A percentile compares a stretch with the other conserved stretches of the same genome.
These are phyloP conservation scores for Minunthozetes semirufus DNA, from an alignment of 2,888 invertebrate genomes.

Conservation along the genomic window DNA sequence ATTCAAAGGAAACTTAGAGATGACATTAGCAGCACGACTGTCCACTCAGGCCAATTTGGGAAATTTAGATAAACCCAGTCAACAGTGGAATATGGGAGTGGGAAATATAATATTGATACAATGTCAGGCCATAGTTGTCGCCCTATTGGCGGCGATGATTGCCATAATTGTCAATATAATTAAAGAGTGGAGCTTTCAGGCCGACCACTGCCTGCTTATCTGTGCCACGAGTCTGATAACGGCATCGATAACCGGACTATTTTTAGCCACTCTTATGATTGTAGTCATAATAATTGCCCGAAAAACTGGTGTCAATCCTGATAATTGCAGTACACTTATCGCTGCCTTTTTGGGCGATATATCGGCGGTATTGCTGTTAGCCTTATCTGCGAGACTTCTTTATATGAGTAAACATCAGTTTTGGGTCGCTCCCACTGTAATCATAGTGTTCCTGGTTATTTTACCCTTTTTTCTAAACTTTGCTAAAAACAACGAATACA, in stretches of 20 bases:
- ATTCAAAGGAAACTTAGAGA: constrained; percentile 56
- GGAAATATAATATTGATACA: constrained; percentile 53
- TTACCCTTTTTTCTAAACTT: constrained; percentile 75
- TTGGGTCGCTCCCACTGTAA: constrained; percentile 50
- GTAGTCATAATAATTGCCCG: constrained; percentile 40
- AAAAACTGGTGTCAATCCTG: constrained; percentile 67
- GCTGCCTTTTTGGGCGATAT: constrained; percentile 85
- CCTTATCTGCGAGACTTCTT: constrained; percentile 66
- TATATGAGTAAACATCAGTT: background rate
- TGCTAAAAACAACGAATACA: constrained; percentile 70
- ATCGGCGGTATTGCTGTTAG: constrained; percentile 72
- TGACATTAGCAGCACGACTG: constrained; percentile 55
- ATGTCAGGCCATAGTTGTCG: constrained; percentile 50
- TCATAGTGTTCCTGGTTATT: constrained; percentile 60
- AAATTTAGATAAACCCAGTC: constrained; percentile 49
- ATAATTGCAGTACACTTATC: constrained; percentile 90
- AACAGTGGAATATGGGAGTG: constrained; percentile 49
- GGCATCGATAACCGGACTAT: constrained; percentile 69
- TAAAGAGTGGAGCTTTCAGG: background rate
- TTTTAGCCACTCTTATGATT: constrained; percentile 39
- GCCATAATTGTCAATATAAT: constrained; percentile 49
- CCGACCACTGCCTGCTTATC: constrained; percentile 70
- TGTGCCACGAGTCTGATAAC: constrained; percentile 80
- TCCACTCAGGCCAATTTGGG: constrained; percentile 56
- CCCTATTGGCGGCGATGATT: constrained; percentile 52